These are phyloP conservation scores for Calliopum simillimum DNA, from an alignment of 2,888 invertebrate genomes.

Conservation along the genomic window DNA sequence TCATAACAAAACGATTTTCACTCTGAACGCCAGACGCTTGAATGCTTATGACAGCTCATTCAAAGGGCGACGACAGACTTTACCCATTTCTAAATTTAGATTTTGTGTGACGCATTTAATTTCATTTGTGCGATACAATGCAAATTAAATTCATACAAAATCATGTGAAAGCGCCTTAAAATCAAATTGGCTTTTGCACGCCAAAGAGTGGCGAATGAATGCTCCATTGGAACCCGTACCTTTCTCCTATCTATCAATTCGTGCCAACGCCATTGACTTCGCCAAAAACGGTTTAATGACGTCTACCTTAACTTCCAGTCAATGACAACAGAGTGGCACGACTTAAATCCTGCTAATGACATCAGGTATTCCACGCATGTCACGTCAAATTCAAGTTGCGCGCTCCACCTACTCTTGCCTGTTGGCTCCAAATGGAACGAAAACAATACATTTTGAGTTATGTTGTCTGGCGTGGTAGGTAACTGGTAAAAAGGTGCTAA, in stretches of 20 bases:
- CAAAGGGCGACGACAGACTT: slow-evolving; percentile 26
- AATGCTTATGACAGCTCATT: slow-evolving; percentile 34
- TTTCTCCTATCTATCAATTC: not conserved
- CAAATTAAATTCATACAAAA: slow-evolving; percentile 20
- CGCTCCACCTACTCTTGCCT: no score
- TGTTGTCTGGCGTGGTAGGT: not conserved
- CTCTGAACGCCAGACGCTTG: slow-evolving; percentile 23
- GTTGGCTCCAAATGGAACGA: no score
- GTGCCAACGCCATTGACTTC: not conserved
- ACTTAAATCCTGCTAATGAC: slow-evolving; percentile 41
- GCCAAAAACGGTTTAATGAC: slow-evolving; percentile 3
- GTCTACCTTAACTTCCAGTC: slow-evolving; percentile 7
- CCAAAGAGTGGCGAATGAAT: not conserved
- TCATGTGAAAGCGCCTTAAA: slow-evolving; percentile 31
- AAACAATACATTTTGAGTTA: not conserved
- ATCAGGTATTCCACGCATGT: slow-evolving; percentile 36
- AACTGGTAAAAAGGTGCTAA: slow-evolving; percentile 38
- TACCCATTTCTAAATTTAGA: not conserved
- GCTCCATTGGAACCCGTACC: slow-evolving; percentile 9
- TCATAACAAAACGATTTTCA: not conserved
- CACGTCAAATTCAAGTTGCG: slow-evolving; percentile 10
- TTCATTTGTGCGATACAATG: not conserved
- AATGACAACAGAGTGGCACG: slow-evolving; percentile 29
- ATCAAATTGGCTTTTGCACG: slow-evolving; percentile 11
- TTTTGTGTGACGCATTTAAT: not conserved